Evolutionary conservation across 2,113 vertebrate species (phyloP), one percentile per base, ranked within the genome.

Genomic region (Lanius ludovicianus): DNA sequence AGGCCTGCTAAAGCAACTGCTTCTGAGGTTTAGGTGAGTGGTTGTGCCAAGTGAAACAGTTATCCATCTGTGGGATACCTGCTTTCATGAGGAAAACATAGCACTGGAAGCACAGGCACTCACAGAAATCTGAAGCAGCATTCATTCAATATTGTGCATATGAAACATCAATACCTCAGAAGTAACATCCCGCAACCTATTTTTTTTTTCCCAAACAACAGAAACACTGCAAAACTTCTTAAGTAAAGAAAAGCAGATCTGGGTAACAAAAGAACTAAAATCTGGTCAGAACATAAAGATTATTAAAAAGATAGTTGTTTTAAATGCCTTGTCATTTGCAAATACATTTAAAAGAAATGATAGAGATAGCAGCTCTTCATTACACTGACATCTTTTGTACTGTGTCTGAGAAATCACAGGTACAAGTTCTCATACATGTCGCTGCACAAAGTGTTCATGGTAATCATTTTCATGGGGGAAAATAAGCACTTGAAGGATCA

Each of bases 381-480:
- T 82, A 75, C 9, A 16, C 37, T 50, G 41, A 24, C 31, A 57
- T 42, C 35, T 68, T 77, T 74, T 73, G 30, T 52, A 41, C 76
- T 31, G 28, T 24, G 50, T 35, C 79, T 75, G 53, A 57, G 55
- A 88, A 94, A 87, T 56, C 60, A 31, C 31, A 19, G 41, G 70
- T 84, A 47, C 71, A 78, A 65, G 8, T 39, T 86, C 77, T 84
- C 87, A 89, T 2, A 35, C 79, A 37, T 69, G 77, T 28, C 25
- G 63, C 42, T 67, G 53, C 4, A 0, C 41, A 75, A 73, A 87
- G 85, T 46, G 82, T 69, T 91, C 7, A 4, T 89, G 55, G 41
- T 70, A 90, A 95, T 85, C 77, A 69, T 84, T 91, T 96, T 87
- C 84, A 79, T 39, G 33, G 75, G 76, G 83, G 90, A 84, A 96